Evolutionary conservation across 1,140 invertebrate species (phyloP), one percentile per base, ranked within the genome.

Genomic region (Protaetia brevitarsis): DNA sequence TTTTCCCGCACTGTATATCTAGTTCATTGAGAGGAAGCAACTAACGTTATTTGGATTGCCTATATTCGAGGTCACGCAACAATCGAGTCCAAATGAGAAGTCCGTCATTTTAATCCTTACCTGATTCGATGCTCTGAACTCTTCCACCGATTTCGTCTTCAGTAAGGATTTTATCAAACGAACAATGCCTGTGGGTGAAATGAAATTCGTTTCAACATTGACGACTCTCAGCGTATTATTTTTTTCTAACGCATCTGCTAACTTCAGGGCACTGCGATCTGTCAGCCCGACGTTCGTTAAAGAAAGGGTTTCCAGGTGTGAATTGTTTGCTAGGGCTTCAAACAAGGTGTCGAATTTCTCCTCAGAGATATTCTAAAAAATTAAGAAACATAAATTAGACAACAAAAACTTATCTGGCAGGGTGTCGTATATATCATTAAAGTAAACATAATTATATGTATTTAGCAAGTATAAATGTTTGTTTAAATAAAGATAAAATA

Each of bases 201-300:
- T 89, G 79, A 95, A 96, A 85, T 99, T 99, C 60, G 95, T 97
- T 86, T 98, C 96, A 69, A 98, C 89, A 80, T 97, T 98, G 74
- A 98, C 83, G 73, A 93, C 91, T 79, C 90, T 87, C 69, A 99
- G 82, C 60, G 91, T 89, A 76, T 88, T 89, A 84, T 97, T 98
- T 69, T 88, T 88, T 77, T 91, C 86, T 63, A 99, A 82, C 30
- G 92, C 90, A 75, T 93, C 91, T 64, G 91, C 90, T 73, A 98
- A 81, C 78, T 88, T 85, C 76, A 89, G 83, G 58, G 92, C 94
- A 71, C 90, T 89, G 78, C 88, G 88, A 81, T 99, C 97, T 60
- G 88, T 93, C 64, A 98, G 86, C 30, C 93, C 93, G 7, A 94
- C 94, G 81, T 98, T 98, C 67, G 95, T 93, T 79, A 99, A 86